Evolutionary conservation across 2,113 vertebrate genomes (phyloP).

Genomic region (Danionella cerebrum): DNA sequence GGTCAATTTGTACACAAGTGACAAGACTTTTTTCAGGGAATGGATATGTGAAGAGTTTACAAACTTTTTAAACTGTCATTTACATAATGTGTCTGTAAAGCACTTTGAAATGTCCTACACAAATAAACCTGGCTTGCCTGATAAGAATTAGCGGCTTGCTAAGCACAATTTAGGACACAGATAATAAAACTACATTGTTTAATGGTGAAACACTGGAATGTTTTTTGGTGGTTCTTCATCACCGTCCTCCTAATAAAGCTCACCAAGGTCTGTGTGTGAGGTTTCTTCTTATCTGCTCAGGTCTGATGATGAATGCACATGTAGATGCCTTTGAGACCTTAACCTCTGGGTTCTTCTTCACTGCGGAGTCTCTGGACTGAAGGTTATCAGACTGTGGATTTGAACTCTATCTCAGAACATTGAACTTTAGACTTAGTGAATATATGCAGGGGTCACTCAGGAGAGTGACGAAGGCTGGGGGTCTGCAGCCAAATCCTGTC

Average conservation of each 20-base stretch:
- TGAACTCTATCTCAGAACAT: background rate
- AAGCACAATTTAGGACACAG: too few species aligned
- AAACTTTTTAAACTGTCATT: too few species aligned
- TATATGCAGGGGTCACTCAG: background rate
- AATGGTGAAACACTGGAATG: too few species aligned
- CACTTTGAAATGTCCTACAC: too few species aligned
- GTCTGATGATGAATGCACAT: background rate
- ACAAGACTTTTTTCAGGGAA: too few species aligned
- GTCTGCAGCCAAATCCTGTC: background rate
- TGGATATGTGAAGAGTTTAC: too few species aligned
- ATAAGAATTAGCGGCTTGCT: too few species aligned
- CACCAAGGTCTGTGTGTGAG: background rate
- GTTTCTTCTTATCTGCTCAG: background rate
- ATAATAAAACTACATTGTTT: too few species aligned
- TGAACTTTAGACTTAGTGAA: background rate
- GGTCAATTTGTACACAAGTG: too few species aligned
- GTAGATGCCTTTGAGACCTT: background rate
- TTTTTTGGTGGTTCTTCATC: background rate
- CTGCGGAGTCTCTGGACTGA: background rate
- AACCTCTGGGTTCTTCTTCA: background rate
- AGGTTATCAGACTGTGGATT: conserved; percentile 9
- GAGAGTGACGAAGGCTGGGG: background rate
- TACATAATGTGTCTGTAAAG: too few species aligned
- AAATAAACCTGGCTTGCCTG: too few species aligned
- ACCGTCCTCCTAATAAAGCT: background rate